These are phyloP conservation scores for Blennius ocellaris DNA, from an alignment of 2,113 vertebrate genomes.

Conservation along the genomic window DNA sequence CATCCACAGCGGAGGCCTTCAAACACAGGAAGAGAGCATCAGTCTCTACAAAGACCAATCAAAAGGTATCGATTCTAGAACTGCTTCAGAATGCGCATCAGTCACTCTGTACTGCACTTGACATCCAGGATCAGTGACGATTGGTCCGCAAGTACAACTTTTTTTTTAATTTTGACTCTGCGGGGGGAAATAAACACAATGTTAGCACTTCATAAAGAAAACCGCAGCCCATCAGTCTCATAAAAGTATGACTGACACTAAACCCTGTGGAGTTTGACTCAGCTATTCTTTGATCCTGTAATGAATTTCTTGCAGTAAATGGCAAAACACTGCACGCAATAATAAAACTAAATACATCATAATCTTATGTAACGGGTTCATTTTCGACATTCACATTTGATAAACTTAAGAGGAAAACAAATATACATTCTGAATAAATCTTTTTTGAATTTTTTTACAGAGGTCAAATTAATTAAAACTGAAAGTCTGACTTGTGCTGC, in stretches of 20 bases:
- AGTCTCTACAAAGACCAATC: too few relatives aligned
- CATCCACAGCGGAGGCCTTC: constrained; percentile 62
- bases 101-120: constrained; percentile 57
- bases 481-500: background rate
- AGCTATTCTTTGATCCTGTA: background rate
- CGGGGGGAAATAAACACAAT: background rate
- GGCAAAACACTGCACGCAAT: background rate
- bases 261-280: background rate
- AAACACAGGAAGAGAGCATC: too few relatives aligned
- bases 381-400: background rate
- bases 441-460: too few relatives aligned
- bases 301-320: background rate
- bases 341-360: background rate
- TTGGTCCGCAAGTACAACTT: constrained; percentile 27
- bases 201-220: background rate
- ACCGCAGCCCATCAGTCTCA: background rate
- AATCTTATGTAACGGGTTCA: background rate
- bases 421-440: too few relatives aligned
- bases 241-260: background rate
- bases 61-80: background rate
- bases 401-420: background rate
- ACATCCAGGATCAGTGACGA: constrained; percentile 60
- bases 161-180: constrained; percentile 61
- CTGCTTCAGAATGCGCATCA: background rate
- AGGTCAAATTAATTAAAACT: background rate